Conservation (phyloP, 2,888 invertebrate species). For the Drosophila koepferae region DNA sequence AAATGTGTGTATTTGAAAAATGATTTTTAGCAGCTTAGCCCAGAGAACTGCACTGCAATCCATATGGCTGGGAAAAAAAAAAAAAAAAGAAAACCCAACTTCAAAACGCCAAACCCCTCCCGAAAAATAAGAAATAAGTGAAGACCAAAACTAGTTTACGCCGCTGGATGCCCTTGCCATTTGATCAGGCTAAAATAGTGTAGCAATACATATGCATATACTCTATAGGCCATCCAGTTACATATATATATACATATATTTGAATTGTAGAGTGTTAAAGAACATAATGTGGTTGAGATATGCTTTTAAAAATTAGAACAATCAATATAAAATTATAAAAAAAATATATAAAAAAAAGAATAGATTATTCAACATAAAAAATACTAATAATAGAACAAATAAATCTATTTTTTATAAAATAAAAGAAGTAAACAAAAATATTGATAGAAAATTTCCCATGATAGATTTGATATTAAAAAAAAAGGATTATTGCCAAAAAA, state of each 20-base stretch:
- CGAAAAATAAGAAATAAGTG: neutral
- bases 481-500: too few species aligned
- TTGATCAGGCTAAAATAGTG: slow-evolving; percentile 41
- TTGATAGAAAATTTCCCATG: too few species aligned
- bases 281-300: too few species aligned
- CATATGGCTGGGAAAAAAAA: slow-evolving; percentile 30
- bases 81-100: neutral
- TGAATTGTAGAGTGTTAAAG: neutral
- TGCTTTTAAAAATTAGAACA: too few species aligned
- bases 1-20: slow-evolving; percentile 68
- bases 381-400: too few species aligned
- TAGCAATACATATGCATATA: slow-evolving; percentile 4
- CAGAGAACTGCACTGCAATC: slow-evolving; percentile 20
- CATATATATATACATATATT: too few species aligned
- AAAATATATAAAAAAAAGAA: too few species aligned
- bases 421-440: too few species aligned
- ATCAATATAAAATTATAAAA: too few species aligned
- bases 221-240: neutral
- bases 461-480: too few species aligned
- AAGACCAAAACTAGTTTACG: slow-evolving; percentile 44
- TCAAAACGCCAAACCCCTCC: slow-evolving; percentile 11
- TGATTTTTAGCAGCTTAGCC: slow-evolving; percentile 70
- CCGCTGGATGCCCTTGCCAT: slow-evolving; percentile 58
- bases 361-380: too few species aligned
- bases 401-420: too few species aligned